Evolutionary conservation across 2,797 vertebrate genomes (phyloP).

Genomic region (Momotus momota): DNA sequence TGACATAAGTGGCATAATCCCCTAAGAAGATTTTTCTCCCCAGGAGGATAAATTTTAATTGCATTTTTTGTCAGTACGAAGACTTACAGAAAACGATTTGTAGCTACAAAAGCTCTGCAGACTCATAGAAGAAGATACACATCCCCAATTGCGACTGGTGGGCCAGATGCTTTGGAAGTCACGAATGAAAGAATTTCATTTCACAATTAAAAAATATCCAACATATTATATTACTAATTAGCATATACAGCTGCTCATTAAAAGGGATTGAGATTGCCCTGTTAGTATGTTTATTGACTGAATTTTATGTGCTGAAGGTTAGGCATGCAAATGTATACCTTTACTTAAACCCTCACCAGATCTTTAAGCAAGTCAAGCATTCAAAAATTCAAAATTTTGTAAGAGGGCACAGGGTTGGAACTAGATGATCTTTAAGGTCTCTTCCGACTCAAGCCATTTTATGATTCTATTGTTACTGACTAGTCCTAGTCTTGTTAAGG

Average conservation of each 20-base stretch:
- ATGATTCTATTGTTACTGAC: background rate
- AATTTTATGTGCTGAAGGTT: background rate
- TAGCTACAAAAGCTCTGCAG: background rate
- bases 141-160: constrained; percentile 16
- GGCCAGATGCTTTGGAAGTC: background rate
- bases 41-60: background rate
- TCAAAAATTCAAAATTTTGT: background rate
- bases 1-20: background rate
- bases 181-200: background rate
- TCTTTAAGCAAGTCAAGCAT: background rate
- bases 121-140: background rate
- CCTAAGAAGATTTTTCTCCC: background rate
- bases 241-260: background rate
- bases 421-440: no score
- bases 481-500: background rate
- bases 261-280: background rate
- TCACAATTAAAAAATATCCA: background rate
- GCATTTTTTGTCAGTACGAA: background rate
- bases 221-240: background rate
- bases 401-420: no score
- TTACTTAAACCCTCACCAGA: no score
- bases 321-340: background rate
- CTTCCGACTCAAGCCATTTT: no score
- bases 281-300: background rate
- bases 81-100: background rate